Evolutionary conservation across 2,113 vertebrate genomes (phyloP).

Genomic region (Rhabdomys dilectus): DNA sequence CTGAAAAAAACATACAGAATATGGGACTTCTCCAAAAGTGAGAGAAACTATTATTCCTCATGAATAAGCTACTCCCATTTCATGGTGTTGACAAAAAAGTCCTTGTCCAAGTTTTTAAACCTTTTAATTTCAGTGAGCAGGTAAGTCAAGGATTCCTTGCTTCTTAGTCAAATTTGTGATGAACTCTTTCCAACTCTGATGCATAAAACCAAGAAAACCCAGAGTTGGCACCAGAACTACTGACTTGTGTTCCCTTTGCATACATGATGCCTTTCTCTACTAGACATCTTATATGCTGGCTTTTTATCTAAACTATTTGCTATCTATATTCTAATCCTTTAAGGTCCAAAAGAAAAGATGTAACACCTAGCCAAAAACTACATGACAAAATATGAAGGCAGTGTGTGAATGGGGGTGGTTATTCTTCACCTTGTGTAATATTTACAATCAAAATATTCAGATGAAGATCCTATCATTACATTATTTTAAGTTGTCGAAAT

Average conservation of each 20-base stretch:
- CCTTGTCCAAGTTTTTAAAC: background rate
- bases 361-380: background rate
- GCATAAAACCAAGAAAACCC: background rate
- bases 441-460: background rate
- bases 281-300: background rate
- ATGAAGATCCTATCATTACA: background rate
- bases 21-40: background rate
- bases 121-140: background rate
- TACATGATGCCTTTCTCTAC: background rate
- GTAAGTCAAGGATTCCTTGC: background rate
- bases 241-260: background rate
- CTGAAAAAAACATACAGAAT: background rate
- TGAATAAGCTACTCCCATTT: background rate
- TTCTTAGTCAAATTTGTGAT: conserved; percentile 18
- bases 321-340: background rate
- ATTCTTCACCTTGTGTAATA: background rate
- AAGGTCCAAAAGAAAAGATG: background rate
- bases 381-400: background rate
- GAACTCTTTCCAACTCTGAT: background rate
- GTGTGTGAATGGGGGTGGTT: background rate
- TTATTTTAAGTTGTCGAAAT: background rate
- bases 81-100: background rate
- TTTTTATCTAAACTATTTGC: background rate
- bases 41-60: background rate
- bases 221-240: background rate